Conservation (phyloP, 1,140 invertebrate genomes). For the Venturia canescens region DNA sequence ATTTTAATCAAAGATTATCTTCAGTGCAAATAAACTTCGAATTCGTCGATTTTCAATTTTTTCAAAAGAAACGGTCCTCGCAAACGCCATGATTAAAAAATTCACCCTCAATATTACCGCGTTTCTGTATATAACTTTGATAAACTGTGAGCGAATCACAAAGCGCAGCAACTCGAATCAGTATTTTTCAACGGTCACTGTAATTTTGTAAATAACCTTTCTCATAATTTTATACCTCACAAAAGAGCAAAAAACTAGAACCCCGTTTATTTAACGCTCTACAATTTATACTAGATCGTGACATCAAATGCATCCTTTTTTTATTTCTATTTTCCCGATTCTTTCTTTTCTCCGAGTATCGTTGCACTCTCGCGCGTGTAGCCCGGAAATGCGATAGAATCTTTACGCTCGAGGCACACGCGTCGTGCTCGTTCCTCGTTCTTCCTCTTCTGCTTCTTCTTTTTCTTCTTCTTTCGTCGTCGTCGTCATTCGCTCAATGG, state of each 20-base stretch:
- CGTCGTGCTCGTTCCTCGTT: conserved; percentile 26
- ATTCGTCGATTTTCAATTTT: no score
- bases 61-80: no score
- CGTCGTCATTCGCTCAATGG: conserved; percentile 4
- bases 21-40: no score
- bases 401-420: conserved; percentile 45
- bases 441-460: conserved; percentile 19
- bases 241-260: neutral
- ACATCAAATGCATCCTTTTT: conserved; percentile 41
- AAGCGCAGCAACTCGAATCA: no score
- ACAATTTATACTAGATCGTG: conserved; percentile 15
- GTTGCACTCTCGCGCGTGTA: neutral
- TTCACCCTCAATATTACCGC: no score
- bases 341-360: conserved; percentile 18
- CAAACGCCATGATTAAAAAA: no score
- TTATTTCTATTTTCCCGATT: neutral
- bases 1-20: no score
- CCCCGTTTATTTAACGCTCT: neutral
- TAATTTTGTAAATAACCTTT: neutral
- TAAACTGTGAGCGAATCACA: no score
- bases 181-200: no score
- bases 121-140: no score
- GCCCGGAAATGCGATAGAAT: conserved; percentile 41
- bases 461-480: no score
- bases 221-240: neutral